Evolutionary conservation across 2,888 invertebrate genomes (phyloP), one percentile per base, ranked within the genome.

Genomic region (Theretra japonica): DNA sequence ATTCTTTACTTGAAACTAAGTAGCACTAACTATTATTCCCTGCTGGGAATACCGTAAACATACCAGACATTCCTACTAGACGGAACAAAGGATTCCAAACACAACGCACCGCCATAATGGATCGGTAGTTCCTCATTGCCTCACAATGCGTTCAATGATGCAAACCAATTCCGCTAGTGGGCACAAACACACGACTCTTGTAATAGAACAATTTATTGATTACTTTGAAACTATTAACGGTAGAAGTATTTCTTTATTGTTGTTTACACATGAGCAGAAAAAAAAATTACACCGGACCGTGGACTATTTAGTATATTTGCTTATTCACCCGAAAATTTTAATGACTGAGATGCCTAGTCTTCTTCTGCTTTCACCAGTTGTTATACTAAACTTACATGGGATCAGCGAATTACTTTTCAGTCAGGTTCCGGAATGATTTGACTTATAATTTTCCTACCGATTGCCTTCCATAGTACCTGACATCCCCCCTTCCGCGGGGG

Each of bases 141-240:
- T n/a, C 30, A 30, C 30, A n/a, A 19, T 50, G 57, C 53, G 53
- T 6, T 25, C 53, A 28, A 33, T 60, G 50, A 70, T 70, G 65
- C 33, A 65, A 71, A 71, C 28, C 62, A 25, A 71, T 71, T 62
- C 56, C 33, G 53, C 53, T 53, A 57, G 33, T 65, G 21, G 41
- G 23, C 48, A 23, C 23, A 48, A 65, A 48, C 23, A 21, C 41
- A 48, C 23, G 23, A 48, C 25, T 65, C 65, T 65, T 5, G 65
- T 25, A 65, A 65, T 60, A 19, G 30, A 60, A 30, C 59, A 60
- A 60, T 60, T 59, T 60, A 60, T 60, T 28, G n/a, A 25, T 60
- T 53, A 53, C 53, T 58, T 23, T 25, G 4, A 58, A 58, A 28
- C 23, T 28, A 58, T 58, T 58, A 25, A 17, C 23, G 15, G 23